Evolutionary conservation across 2,797 vertebrate genomes (phyloP).

Genomic region (Megaceryle alcyon): DNA sequence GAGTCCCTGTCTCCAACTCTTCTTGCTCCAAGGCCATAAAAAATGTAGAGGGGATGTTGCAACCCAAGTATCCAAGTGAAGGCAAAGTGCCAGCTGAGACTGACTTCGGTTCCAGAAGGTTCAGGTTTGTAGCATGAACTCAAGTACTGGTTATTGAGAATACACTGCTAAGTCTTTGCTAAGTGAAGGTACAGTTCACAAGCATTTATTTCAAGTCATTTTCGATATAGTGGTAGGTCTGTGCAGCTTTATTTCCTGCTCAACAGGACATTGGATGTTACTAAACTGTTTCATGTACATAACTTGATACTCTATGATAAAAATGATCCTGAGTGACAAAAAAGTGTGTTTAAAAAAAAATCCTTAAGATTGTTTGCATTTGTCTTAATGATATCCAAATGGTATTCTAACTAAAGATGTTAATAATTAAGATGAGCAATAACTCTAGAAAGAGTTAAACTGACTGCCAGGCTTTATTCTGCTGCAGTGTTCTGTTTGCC

Average conservation of each 20-base stretch:
- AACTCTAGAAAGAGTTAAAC: conserved; percentile 28
- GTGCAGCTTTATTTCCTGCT: neutral
- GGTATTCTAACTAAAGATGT: conserved; percentile 7
- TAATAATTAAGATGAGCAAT: conserved; percentile 13
- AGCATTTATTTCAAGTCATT: neutral
- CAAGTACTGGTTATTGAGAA: neutral
- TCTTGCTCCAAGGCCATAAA: neutral
- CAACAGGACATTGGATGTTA: neutral
- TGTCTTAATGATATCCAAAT: conserved; percentile 36
- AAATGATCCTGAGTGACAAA: neutral
- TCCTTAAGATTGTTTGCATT: neutral
- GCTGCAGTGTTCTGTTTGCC: conserved; percentile 8
- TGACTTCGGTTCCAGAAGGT: neutral
- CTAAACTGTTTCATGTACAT: neutral
- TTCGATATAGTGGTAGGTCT: neutral
- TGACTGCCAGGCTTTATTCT: neutral
- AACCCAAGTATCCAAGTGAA: neutral
- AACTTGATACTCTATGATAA: neutral
- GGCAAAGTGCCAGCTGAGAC: neutral
- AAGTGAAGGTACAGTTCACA: neutral
- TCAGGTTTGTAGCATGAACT: neutral
- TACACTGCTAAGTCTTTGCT: neutral
- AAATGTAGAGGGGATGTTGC: neutral
- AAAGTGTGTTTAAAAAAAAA: neutral
- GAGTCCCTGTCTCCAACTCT: neutral